Evolutionary conservation across 2,113 vertebrate genomes (phyloP).

Genomic region (Stigmatopora argus): DNA sequence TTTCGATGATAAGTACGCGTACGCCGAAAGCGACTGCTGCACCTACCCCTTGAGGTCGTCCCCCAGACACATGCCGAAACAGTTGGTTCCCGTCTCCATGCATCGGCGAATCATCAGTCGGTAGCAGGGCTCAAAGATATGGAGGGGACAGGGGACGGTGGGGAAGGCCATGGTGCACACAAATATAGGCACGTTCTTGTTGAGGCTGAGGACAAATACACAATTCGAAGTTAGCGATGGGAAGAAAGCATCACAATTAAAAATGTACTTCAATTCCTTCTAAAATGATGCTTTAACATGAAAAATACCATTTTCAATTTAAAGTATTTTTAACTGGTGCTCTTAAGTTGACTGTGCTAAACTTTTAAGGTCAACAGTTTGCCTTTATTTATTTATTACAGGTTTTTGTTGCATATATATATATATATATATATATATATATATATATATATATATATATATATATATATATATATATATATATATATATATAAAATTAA

Average conservation of each 20-base stretch:
- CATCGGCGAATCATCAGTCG: constrained; percentile 87
- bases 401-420: too few species aligned
- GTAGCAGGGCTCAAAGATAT: constrained; percentile 89
- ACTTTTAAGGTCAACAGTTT: too few species aligned
- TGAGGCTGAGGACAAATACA: constrained; percentile 67
- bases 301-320: too few species aligned
- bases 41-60: constrained; percentile 77
- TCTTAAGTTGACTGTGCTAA: too few species aligned
- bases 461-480: too few species aligned
- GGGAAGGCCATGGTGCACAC: constrained; percentile 93
- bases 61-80: constrained; percentile 89
- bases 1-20: not conserved
- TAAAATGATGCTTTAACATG: too few species aligned
- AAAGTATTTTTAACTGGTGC: not conserved
- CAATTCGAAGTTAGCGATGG: too few species aligned
- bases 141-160: constrained; percentile 85
- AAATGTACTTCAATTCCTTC: too few species aligned
- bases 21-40: not conserved
- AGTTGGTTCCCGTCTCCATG: constrained; percentile 87
- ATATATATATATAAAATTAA: too few species aligned
- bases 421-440: too few species aligned
- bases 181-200: constrained; percentile 92
- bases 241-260: too few species aligned
- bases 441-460: too few species aligned
- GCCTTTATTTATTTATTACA: not conserved